Percentiles rank a stretch among this genome's conserved stretches.
These are phyloP conservation scores for Synergus gifuensis DNA, from an alignment of 2,888 invertebrate genomes.

Conservation along the genomic window DNA sequence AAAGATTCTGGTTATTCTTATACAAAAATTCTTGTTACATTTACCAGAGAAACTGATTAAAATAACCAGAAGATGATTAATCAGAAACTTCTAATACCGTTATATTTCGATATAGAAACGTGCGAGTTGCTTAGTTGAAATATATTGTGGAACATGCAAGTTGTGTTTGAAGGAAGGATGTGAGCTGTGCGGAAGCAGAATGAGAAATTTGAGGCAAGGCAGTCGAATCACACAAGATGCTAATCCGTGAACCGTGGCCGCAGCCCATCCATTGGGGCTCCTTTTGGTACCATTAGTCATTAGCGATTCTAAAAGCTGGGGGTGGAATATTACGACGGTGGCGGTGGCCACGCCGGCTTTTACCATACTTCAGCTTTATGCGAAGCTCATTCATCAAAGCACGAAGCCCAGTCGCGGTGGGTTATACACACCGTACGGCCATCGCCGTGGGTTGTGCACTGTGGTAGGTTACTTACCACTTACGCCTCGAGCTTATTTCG, in stretches of 20 bases:
- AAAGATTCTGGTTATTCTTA: too few relatives aligned
- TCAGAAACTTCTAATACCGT: too few relatives aligned
- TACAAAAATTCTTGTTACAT: too few relatives aligned
- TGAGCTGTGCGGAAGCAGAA: conserved; percentile 27
- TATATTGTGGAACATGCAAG: not conserved
- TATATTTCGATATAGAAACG: not conserved
- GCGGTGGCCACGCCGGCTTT: conserved; percentile 65
- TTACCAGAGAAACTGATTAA: too few relatives aligned
- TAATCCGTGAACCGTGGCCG: conserved; percentile 51
- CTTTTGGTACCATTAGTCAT: conserved; percentile 75
- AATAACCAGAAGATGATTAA: too few relatives aligned
- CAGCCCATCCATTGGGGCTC: conserved; percentile 51
- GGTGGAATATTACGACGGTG: conserved; percentile 70
- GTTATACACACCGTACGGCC: conserved; percentile 50
- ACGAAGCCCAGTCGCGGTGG: conserved; percentile 56
- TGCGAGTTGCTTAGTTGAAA: not conserved
- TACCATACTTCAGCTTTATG: conserved; percentile 75
- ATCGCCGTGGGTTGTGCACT: conserved; percentile 43
- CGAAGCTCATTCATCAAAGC: conserved; percentile 75
- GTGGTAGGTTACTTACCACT: conserved; percentile 54
- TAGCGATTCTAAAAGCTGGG: conserved; percentile 74
- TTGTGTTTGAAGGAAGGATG: conserved; percentile 4
- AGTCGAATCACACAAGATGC: conserved; percentile 49
- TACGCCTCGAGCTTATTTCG: conserved; percentile 55
- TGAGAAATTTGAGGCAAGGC: conserved; percentile 38